Percentiles rank a stretch among this genome's conserved stretches.
Evolutionary conservation across 2,888 invertebrate genomes (phyloP).

Genomic region (Mongoloraphidia duomilia): DNA sequence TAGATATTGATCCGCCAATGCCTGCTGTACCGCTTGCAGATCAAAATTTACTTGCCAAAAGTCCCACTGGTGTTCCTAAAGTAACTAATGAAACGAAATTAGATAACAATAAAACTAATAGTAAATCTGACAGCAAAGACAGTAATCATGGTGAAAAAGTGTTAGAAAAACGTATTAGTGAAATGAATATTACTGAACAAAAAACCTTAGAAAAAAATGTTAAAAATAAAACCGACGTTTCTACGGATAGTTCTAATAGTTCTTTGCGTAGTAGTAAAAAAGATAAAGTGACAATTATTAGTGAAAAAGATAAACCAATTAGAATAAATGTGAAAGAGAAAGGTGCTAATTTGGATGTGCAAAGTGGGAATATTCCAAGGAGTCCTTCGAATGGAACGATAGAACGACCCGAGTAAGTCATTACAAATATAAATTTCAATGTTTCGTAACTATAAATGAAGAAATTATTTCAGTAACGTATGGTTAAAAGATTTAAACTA

Average conservation of each 20-base stretch:
- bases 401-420: constrained; percentile 26
- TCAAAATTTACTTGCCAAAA: constrained; percentile 4
- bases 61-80: neutral
- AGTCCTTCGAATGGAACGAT: constrained; percentile 23
- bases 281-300: constrained; percentile 24
- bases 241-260: neutral
- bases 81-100: too few species aligned
- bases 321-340: constrained; percentile 29
- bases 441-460: neutral
- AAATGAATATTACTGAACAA: neutral
- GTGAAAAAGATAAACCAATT: constrained; percentile 28
- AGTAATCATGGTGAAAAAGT: too few species aligned
- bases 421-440: neutral
- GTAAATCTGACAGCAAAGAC: too few species aligned
- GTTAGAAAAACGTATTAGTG: too few species aligned
- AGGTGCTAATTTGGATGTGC: constrained; percentile 26
- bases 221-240: constrained; percentile 4
- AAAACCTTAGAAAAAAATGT: constrained; percentile 6
- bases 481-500: too few species aligned
- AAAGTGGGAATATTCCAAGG: constrained; percentile 27
- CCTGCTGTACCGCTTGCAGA: neutral
- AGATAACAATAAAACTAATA: too few species aligned
- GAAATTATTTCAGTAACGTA: neutral
- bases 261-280: constrained; percentile 18
- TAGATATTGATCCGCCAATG: constrained; percentile 26